phyloP scores from a whole-genome alignment of 2,113 vertebrate species.

The Etheostoma spectabile region DNA sequence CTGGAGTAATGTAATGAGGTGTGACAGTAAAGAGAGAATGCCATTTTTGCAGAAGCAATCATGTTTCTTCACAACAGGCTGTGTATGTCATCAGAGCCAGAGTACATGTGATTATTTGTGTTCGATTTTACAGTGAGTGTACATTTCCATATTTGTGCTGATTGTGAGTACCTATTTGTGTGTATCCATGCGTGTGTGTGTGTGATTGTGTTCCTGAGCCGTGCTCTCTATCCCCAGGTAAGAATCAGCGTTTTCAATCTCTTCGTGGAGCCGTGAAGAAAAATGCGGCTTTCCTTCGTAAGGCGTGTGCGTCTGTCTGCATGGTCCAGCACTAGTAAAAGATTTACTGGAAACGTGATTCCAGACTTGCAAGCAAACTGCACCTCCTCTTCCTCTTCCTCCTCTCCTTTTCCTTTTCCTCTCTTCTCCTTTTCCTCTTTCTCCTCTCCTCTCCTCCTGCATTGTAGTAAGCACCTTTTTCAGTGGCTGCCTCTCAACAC shows the following conservation, averaged over 20 bases:
- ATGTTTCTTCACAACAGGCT: slow-evolving; percentile 11
- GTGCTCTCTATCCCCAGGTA: slow-evolving; percentile 83
- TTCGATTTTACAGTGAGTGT: slow-evolving; percentile 15
- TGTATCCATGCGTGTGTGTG: slow-evolving; percentile 12
- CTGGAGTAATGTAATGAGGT: slow-evolving; percentile 19
- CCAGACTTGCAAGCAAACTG: slow-evolving; percentile 68
- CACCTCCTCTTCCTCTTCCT: slow-evolving; percentile 26
- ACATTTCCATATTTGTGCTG: slow-evolving; percentile 32
- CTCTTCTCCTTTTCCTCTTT: slow-evolving; percentile 9
- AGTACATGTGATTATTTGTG: slow-evolving; percentile 18
- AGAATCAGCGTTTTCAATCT: slow-evolving; percentile 81
- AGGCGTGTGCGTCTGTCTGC: slow-evolving; percentile 85
- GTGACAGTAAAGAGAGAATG: slow-evolving; percentile 19
- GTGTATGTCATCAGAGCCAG: background rate
- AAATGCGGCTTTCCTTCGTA: slow-evolving; percentile 86
- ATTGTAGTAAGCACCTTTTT: slow-evolving; percentile 50
- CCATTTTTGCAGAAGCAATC: slow-evolving; percentile 19
- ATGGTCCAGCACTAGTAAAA: slow-evolving; percentile 72
- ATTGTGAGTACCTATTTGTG: slow-evolving; percentile 27
- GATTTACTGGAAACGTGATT: slow-evolving; percentile 51
- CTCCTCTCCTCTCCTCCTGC: slow-evolving; percentile 32
- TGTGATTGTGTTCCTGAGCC: slow-evolving; percentile 71
- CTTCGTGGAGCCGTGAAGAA: slow-evolving; percentile 85
- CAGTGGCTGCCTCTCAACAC: slow-evolving; percentile 55
- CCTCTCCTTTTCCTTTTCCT: slow-evolving; percentile 12